Evolutionary conservation across 2,888 invertebrate genomes (phyloP), one percentile per base, ranked within the genome.

Genomic region (Apotomis capreana): DNA sequence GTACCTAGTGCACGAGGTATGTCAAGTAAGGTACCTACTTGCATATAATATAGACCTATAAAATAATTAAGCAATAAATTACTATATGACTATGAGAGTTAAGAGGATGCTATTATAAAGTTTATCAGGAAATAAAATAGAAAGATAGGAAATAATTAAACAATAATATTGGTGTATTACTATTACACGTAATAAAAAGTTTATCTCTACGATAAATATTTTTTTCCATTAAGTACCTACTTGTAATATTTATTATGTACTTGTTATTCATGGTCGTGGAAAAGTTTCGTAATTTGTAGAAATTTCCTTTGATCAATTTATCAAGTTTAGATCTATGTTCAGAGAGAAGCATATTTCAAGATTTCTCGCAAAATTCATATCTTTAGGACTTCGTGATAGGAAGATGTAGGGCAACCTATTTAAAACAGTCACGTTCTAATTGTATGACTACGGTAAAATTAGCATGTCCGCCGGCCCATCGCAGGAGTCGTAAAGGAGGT

Each of bases 71-170:
- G 49, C n/a, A 40, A 46, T 13, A 1, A n/a, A 46, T 5, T 54
- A 15, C 15, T 15, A 54, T 10, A 3, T 12, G 52, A 26, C 26
- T 52, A 54, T 46, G 10, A 36, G 36, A 44, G 49, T 58, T 40
- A 12, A 5, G n/a, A 52, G 15, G 13, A 55, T 54, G 54, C 37
- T 59, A 60, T 70, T 60, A 65, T 60, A 26, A 46, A 54, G 4
- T 44, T 51, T 52, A 68, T 68, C 46, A 15, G 36, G 26, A 60
- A 49, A 65, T 65, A 49, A 70, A 69, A 55, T 65, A 65, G 36
- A 70, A 37, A 70, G 70, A 70, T 70, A 70, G 37, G 15, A 37
- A 55, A 37, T 60, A 70, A 13, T 59, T 55, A 55, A 60, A 59
- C 46, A 65, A 68, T 51, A 58, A 63, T 64, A 54, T 64, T 70